Evolutionary conservation across 2,797 vertebrate genomes (phyloP).

Genomic region (Neosalanx taihuensis): DNA sequence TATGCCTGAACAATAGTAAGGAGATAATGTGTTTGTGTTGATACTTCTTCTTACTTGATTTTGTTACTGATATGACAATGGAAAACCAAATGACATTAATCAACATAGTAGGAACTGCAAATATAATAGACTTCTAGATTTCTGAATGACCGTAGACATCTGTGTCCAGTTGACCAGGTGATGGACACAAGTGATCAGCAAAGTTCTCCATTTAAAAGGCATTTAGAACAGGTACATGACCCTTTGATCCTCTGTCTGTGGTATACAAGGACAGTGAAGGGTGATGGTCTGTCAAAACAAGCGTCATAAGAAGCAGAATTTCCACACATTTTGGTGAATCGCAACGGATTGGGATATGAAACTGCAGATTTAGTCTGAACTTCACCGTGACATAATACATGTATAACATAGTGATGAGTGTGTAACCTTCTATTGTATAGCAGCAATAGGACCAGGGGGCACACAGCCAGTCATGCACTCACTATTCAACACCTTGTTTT

Average conservation of each 20-base stretch:
- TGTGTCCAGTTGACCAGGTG: not conserved
- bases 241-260: not conserved
- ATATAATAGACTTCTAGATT: not conserved
- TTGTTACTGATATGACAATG: not conserved
- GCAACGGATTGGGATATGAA: conserved; percentile 1
- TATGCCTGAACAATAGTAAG: not conserved
- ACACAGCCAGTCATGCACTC: not conserved
- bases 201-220: not conserved
- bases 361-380: not conserved
- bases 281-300: not conserved
- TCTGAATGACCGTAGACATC: too few relatives aligned
- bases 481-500: not conserved
- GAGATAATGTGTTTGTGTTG: not conserved
- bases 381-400: conserved; percentile 6
- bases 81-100: not conserved
- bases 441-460: conserved; percentile 10
- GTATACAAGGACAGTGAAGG: not conserved
- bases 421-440: conserved; percentile 4
- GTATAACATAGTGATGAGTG: conserved; percentile 9
- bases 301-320: not conserved
- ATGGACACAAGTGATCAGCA: not conserved
- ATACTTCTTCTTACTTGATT: not conserved
- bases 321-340: not conserved
- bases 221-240: too few relatives aligned
- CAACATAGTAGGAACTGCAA: not conserved